Base-by-base conservation (phyloP, 2,888 invertebrate species). In the Abrostola triplasia region DNA sequence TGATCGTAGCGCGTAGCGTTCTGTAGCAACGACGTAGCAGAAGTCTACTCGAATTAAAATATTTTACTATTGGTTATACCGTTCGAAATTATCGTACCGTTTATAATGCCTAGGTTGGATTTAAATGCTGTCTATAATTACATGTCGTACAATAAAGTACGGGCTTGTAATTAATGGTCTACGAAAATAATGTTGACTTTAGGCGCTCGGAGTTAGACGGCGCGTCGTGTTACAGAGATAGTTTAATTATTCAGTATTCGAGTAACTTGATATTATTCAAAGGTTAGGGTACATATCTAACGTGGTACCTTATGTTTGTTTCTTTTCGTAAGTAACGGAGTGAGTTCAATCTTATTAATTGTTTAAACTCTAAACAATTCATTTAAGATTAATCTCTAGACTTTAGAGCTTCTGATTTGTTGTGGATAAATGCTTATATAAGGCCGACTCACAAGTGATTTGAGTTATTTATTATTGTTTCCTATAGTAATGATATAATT, bases 91-190 rank as follows among this genome's bases (percentile, higher is more conserved):
- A 2, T 24, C 24, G 24, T 2, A 24, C 24, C 24, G 24, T 24
- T 24, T 11, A 48, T 36, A 35, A 48, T 11, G 44, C 35, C n/a
- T 55, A 9, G 5, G 5, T 49, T 40, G 36, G 13, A 12, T 68
- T 62, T 56, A 40, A 50, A 50, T 44, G 40, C 38, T 40, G 36
- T 9, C 38, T 50, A 37, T 58, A 69, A 73, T 70, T 58, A 62
- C 24, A 59, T 12, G 54, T 36, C 37, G 24, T 24, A 24, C 24
- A 10, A 1, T 37, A 44, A 58, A 40, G 47, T 68, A 63, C 48
- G 56, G 12, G 11, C 5, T 62, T 63, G 36, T 67, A 57, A 70
- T 70, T 73, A 64, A 54, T 44, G 57, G 12, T 8, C 35, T 13
- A 8, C 35, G 35, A 38, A 35, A 63, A 51, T 58, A 55, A 65